Evolutionary conservation across 1,140 invertebrate species (phyloP).

Genomic region (Calephelis virginiensis): DNA sequence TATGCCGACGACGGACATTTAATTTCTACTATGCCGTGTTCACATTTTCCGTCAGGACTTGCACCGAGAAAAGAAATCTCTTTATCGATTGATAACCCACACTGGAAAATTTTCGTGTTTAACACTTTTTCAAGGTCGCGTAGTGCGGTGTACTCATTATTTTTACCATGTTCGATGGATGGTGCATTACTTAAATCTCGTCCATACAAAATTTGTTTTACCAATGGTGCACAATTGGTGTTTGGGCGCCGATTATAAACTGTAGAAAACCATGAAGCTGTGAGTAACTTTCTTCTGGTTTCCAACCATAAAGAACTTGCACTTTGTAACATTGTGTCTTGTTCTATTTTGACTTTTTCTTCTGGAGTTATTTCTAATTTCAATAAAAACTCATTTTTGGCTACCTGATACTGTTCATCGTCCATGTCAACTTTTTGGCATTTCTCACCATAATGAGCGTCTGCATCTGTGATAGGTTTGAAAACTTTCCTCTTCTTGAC

Average conservation of each 20-base stretch:
- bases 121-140: not conserved
- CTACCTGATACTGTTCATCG: not conserved
- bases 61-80: not conserved
- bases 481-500: not conserved
- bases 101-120: not conserved
- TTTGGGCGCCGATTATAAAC: not conserved
- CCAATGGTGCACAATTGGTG: not conserved
- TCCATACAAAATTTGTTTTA: not conserved
- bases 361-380: not conserved
- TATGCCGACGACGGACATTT: slow-evolving; percentile 5
- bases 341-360: not conserved
- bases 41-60: slow-evolving; percentile 5
- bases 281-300: not conserved
- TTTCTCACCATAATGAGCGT: not conserved
- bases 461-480: not conserved
- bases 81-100: not conserved
- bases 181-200: not conserved
- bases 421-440: slow-evolving; percentile 4
- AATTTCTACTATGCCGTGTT: not conserved
- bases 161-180: not conserved
- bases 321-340: not conserved
- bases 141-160: too few relatives aligned
- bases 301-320: not conserved
- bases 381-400: not conserved
- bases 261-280: not conserved